Percentiles rank a stretch among this genome's conserved stretches.
phyloP scores from a whole-genome alignment of 2,888 invertebrate species.

The Synanthedon andrenaeformis region DNA sequence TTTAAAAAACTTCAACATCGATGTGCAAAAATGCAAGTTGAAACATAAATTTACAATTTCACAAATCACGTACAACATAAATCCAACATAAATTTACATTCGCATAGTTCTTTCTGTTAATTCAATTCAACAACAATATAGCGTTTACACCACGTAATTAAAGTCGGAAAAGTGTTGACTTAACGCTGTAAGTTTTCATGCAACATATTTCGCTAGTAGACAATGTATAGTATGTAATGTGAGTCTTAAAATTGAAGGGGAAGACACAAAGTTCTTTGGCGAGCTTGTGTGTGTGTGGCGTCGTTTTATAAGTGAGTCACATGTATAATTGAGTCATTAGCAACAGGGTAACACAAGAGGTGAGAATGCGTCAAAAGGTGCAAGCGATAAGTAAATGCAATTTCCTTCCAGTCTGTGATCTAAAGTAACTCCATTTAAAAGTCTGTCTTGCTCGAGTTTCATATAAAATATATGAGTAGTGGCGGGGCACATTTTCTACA shows the following conservation, averaged over 20 bases:
- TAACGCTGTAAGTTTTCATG: conserved; percentile 32
- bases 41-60: conserved; percentile 1
- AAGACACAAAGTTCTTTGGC: no score
- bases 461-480: no score
- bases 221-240: not conserved
- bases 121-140: conserved; percentile 36
- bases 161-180: conserved; percentile 35
- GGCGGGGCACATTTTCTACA: no score
- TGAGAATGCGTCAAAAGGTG: conserved; percentile 49
- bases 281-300: not conserved
- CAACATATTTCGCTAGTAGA: conserved; percentile 20
- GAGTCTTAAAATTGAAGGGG: not conserved
- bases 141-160: conserved; percentile 42
- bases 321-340: conserved; percentile 55
- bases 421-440: conserved; percentile 32
- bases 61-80: conserved; percentile 6
- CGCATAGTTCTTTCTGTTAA: conserved; percentile 19
- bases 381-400: conserved; percentile 49
- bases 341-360: conserved; percentile 40
- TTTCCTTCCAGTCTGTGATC: conserved; percentile 35
- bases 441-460: conserved; percentile 5
- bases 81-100: conserved; percentile 8
- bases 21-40: not conserved
- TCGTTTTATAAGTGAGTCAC: conserved; percentile 2
- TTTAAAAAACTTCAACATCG: not conserved